These are phyloP conservation scores for Spodoptera picta DNA, from an alignment of 2,888 invertebrate species.

Conservation along the genomic window DNA sequence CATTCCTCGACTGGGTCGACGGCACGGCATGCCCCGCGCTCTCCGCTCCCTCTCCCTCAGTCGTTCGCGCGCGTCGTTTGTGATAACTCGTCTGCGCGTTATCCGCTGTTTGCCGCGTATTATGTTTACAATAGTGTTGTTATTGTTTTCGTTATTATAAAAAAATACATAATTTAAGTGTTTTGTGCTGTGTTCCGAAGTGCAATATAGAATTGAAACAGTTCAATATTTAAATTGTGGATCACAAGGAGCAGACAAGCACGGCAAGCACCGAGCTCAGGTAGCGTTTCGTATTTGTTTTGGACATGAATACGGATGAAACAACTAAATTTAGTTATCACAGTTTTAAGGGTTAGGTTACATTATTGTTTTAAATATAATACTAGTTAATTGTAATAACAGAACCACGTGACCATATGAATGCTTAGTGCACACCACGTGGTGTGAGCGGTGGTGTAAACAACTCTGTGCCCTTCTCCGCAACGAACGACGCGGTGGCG, in stretches of 20 bases:
- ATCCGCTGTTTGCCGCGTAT: slow-evolving; percentile 74
- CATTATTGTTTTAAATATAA: slow-evolving; percentile 54
- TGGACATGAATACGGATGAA: slow-evolving; percentile 74
- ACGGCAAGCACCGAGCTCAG: slow-evolving; percentile 86
- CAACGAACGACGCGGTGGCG: slow-evolving; percentile 55
- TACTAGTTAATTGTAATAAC: slow-evolving; percentile 70
- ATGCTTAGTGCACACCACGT: slow-evolving; percentile 79
- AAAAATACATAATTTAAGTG: slow-evolving; percentile 70
- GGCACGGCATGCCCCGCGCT: slow-evolving; percentile 73
- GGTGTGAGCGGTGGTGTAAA: slow-evolving; percentile 80
- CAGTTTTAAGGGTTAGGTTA: slow-evolving; percentile 59
- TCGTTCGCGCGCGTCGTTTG: slow-evolving; percentile 83
- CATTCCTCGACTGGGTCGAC: slow-evolving; percentile 86
- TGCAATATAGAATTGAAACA: slow-evolving; percentile 59
- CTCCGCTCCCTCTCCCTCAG: slow-evolving; percentile 63
- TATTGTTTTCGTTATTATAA: slow-evolving; percentile 73
- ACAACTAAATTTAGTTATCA: slow-evolving; percentile 61
- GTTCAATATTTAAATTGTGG: slow-evolving; percentile 68
- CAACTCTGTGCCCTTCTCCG: slow-evolving; percentile 75
- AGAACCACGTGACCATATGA: slow-evolving; percentile 81
- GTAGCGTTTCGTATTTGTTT: slow-evolving; percentile 82
- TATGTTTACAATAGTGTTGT: slow-evolving; percentile 84
- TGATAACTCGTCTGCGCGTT: slow-evolving; percentile 69
- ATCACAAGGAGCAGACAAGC: slow-evolving; percentile 73
- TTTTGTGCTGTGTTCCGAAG: slow-evolving; percentile 74